Evolutionary conservation across 2,113 vertebrate genomes (phyloP), one percentile per base, ranked within the genome.

Genomic region (Cynoglossus semilaevis): DNA sequence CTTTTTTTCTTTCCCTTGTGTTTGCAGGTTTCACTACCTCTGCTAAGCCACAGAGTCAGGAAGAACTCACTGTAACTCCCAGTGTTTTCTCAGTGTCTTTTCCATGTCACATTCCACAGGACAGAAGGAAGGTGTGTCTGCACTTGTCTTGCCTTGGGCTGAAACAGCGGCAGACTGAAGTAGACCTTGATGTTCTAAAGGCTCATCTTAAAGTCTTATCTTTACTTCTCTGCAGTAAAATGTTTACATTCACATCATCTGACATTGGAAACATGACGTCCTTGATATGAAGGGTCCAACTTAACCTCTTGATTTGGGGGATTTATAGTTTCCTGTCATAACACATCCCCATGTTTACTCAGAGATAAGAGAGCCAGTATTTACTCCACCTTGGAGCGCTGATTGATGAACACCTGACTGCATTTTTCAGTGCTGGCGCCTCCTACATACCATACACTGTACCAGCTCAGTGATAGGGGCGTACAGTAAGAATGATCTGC

Each of bases 71-170:
- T 9, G 1, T 35, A 13, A 7, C 3, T 58, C 10, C 2, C 13
- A 3, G 34, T n/a, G 1, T 15, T 15, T 8, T 4, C 11, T 8
- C 7, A 6, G 5, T 9, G n/a, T 16, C 7, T 42, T 53, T 17
- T n/a, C 41, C 11, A 12, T 0, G 4, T 18, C 13, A 40, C 76
- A 85, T 87, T 83, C 85, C 85, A 43, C 52, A 49, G 22, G 8
- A 6, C 9, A 2, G 5, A 16, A 18, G 8, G 19, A 43, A 71
- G 67, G 74, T 72, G 74, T 81, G 82, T 72, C 70, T 0, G 36
- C 16, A 58, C 70, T 50, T 46, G 77, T 44, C 16, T 43, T 1
- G 37, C 67, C 67, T 60, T 0, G 2, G 19, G 54, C 40, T 12
- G 47, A 80, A 67, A 62, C 62, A 35, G 22, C 4, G 17, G 10